Percentiles rank a stretch among this genome's conserved stretches.
Evolutionary conservation across 2,888 invertebrate species (phyloP).

Genomic region (Drosophila diplacantha): DNA sequence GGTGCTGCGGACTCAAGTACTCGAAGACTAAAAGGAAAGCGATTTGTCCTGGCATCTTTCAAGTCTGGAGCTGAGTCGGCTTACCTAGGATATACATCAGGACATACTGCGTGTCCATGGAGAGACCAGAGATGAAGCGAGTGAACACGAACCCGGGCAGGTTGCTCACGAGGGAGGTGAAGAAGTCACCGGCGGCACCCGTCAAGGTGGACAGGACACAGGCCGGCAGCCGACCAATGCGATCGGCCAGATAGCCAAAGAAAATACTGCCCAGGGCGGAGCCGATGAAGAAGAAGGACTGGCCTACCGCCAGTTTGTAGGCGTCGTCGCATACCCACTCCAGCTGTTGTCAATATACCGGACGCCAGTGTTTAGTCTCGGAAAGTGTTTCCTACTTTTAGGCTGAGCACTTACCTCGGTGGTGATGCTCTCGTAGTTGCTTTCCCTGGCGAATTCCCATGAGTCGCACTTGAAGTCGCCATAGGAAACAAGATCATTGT

Average conservation of each 20-base stretch:
- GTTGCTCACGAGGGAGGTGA: conserved; percentile 78
- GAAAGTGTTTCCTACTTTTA: conserved; percentile 42
- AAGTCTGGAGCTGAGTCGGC: conserved; percentile 1
- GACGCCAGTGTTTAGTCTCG: conserved; percentile 37
- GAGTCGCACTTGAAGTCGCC: conserved; percentile 74
- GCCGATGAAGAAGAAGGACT: conserved; percentile 81
- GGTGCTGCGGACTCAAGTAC: conserved; percentile 80
- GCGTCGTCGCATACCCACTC: conserved; percentile 81
- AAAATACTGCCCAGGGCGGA: conserved; percentile 80
- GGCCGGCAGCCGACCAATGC: conserved; percentile 80
- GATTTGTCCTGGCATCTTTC: background rate
- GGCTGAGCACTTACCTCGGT: conserved; percentile 80
- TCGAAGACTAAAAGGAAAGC: conserved; percentile 79
- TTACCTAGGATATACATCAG: conserved; percentile 82
- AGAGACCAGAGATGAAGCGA: conserved; percentile 81
- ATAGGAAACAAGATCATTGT: conserved; percentile 27
- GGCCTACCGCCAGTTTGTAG: conserved; percentile 80
- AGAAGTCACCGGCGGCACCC: conserved; percentile 79
- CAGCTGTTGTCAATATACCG: conserved; percentile 64
- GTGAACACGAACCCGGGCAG: conserved; percentile 78
- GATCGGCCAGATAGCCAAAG: conserved; percentile 81
- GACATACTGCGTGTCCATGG: conserved; percentile 80
- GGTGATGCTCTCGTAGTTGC: conserved; percentile 80
- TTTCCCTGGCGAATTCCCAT: conserved; percentile 80
- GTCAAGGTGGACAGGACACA: conserved; percentile 79